Base-by-base conservation (phyloP, 2,797 vertebrate genomes). In the Sebastolobus alascanus region DNA sequence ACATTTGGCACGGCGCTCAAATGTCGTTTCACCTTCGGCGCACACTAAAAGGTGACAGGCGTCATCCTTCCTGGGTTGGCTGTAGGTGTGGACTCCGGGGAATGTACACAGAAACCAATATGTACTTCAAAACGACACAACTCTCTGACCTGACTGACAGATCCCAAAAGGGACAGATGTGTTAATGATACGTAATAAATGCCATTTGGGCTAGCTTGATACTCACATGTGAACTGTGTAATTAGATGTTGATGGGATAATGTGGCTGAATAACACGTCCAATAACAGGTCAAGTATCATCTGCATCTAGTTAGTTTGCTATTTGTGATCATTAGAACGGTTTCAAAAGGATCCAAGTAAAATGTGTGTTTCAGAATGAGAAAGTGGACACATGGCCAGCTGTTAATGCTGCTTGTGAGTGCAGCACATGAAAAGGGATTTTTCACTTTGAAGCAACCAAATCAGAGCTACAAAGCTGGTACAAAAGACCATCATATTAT, bases 1-100 rank as follows among this genome's bases (percentile, higher is more conserved):
- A 85, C 91, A 92, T 92, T 93, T 93, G 89, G 91, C 90, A 91
- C 75, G 14, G 71, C 75, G 73, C 91, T 93, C 85, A 89, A 86
- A 92, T 90, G 87, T 92, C 92, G 91, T 93, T 91, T 93, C 89
- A 93, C 90, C 89, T 93, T 89, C 76, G 77, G 61, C 11, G 46
- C 43, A 1, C 79, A 74, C 84, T 87, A 82, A 90, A 87, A 92
- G 90, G 92, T 90, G 86, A 92, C 81, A 86, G 86, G 88, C 71
- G 77, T 84, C 86, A 88, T 93, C 85, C 66, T 11, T 87, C 78
- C 75, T 37, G 69, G 83, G 66, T 35, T 66, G 89, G 79, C 79
- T 54, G 68, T 20, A 50, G 74, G 80, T 37, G 38, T 54, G 4
- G 74, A 38, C 71, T 80, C 68, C 2, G 6, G 72, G 31, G 82